Conservation (phyloP, 2,797 vertebrate species). For the Tadarida brasiliensis region DNA sequence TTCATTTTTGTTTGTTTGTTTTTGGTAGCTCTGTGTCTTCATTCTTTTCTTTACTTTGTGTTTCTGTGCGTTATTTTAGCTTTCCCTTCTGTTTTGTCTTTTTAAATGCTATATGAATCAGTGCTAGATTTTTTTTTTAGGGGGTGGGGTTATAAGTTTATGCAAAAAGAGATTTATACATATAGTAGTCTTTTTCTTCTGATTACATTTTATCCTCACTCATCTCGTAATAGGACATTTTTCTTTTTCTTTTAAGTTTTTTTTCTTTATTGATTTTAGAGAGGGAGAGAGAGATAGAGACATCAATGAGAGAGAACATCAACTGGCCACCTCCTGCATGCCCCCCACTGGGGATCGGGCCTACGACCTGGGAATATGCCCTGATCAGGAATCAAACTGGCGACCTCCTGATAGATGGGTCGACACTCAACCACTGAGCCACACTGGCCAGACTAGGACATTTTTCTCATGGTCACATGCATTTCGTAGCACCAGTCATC, state of each 20-base stretch:
- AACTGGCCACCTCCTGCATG: too few species aligned
- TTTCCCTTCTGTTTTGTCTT: not conserved
- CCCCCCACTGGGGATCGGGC: too few species aligned
- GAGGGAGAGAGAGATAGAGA: too few species aligned
- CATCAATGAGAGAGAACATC: too few species aligned
- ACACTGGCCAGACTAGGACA: not conserved
- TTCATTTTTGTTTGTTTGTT: not conserved
- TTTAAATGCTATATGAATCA: not conserved
- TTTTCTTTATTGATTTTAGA: too few species aligned
- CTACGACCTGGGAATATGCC: too few species aligned
- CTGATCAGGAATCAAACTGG: too few species aligned
- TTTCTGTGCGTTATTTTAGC: not conserved
- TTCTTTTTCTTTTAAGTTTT: not conserved
- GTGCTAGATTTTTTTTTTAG: not conserved
- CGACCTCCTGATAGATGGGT: too few species aligned
- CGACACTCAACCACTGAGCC: too few species aligned
- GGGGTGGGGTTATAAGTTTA: not conserved
- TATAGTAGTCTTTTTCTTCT: not conserved
- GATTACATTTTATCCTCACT: not conserved
- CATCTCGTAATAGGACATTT: not conserved
- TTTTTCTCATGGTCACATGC: not conserved
- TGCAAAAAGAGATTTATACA: not conserved
- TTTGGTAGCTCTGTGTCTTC: not conserved
- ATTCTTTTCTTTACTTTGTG: not conserved
- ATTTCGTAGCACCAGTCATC: not conserved